These are phyloP conservation scores for Himalopsyche japonica DNA, from an alignment of 2,888 invertebrate species.

Conservation along the genomic window DNA sequence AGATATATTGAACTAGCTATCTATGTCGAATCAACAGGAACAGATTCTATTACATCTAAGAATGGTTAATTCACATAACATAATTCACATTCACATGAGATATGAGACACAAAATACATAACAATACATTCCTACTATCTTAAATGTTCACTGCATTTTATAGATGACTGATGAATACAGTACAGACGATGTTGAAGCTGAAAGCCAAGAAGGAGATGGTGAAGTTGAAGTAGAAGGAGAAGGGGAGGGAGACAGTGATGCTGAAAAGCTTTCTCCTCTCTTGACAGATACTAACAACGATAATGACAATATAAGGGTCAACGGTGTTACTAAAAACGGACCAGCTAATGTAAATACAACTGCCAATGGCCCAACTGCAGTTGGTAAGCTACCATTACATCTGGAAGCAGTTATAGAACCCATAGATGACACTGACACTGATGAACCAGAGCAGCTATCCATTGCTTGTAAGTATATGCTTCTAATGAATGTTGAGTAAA, in stretches of 20 bases:
- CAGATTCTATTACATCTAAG: no score
- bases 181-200: slow-evolving; percentile 36
- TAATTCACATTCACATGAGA: no score
- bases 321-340: slow-evolving; percentile 20
- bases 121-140: not conserved
- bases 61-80: no score
- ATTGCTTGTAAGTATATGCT: slow-evolving; percentile 48
- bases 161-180: slow-evolving; percentile 34
- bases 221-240: slow-evolving; percentile 65
- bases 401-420: slow-evolving; percentile 60
- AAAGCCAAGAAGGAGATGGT: slow-evolving; percentile 42
- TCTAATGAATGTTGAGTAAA: no score
- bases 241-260: slow-evolving; percentile 72
- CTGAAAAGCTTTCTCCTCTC: slow-evolving; percentile 79
- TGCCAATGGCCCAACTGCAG: slow-evolving; percentile 18
- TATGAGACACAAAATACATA: not conserved
- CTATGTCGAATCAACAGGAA: no score
- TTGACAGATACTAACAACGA: slow-evolving; percentile 50
- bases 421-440: slow-evolving; percentile 66
- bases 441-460: slow-evolving; percentile 51
- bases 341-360: slow-evolving; percentile 13
- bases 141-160: not conserved
- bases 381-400: slow-evolving; percentile 47
- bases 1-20: no score
- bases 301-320: slow-evolving; percentile 40